Evolutionary conservation across 2,113 vertebrate species (phyloP).

Genomic region (Oreocharis arfaki): DNA sequence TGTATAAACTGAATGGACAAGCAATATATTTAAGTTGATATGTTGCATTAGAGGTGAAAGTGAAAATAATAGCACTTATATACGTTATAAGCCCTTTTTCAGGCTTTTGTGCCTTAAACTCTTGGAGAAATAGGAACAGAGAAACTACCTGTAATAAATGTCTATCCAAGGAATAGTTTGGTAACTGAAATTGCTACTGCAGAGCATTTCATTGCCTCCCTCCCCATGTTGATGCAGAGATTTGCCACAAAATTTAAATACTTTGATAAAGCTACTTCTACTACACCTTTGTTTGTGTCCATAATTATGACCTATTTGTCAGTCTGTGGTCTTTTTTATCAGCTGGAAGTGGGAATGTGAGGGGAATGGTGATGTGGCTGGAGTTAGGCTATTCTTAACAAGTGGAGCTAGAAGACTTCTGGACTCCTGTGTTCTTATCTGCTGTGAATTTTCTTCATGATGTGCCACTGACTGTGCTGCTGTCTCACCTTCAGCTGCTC

Average conservation of each 20-base stretch:
- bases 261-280: slow-evolving; percentile 43
- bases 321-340: neutral
- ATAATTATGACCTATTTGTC: neutral
- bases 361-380: neutral
- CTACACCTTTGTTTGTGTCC: slow-evolving; percentile 21
- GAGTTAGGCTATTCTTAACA: rapidly evolving
- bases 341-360: neutral
- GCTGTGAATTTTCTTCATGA: neutral
- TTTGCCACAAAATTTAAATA: slow-evolving; percentile 16
- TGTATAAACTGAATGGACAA: slow-evolving; percentile 15
- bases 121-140: slow-evolving; percentile 18
- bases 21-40: slow-evolving; percentile 37
- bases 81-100: slow-evolving; percentile 44
- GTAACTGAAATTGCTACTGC: slow-evolving; percentile 18
- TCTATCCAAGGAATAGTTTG: neutral
- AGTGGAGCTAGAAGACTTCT: neutral
- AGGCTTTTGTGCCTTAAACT: slow-evolving; percentile 62
- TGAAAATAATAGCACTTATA: slow-evolving; percentile 12
- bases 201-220: neutral
- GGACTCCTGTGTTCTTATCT: neutral
- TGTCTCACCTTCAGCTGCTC: neutral
- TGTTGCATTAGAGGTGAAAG: slow-evolving; percentile 22
- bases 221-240: slow-evolving; percentile 11
- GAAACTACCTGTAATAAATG: slow-evolving; percentile 47
- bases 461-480: neutral